A percentile compares a stretch with the other conserved stretches of the same genome.
These are phyloP conservation scores for Chironomus striatipennis DNA, from an alignment of 1,140 invertebrate species.

Conservation along the genomic window DNA sequence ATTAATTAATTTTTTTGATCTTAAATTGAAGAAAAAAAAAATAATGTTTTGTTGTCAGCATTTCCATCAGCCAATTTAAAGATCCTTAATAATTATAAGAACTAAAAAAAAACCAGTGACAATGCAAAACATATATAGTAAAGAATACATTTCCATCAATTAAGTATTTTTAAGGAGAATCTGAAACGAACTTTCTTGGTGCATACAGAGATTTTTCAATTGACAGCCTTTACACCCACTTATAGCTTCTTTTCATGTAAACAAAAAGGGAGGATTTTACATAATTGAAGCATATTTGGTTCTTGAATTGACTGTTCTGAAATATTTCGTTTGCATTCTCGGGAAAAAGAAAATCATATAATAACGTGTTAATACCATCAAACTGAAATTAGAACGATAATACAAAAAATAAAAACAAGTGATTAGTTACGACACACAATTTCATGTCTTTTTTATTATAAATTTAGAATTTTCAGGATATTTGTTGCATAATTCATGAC, in stretches of 20 bases:
- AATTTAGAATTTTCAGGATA: background rate
- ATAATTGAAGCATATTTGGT: background rate
- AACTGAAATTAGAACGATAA: background rate
- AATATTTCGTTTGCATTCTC: background rate
- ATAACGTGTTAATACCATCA: conserved; percentile 21
- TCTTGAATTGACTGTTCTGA: background rate
- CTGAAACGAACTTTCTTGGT: background rate
- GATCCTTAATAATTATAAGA: background rate
- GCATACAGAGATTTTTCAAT: background rate
- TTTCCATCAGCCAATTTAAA: too few relatives aligned
- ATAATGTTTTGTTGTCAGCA: too few relatives aligned
- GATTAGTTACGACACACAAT: conserved; percentile 21
- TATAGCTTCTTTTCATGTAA: background rate
- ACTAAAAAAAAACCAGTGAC: background rate
- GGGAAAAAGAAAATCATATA: too few relatives aligned
- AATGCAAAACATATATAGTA: background rate
- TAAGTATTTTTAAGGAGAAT: conserved; percentile 22
- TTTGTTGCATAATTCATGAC: background rate
- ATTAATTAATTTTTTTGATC: too few relatives aligned
- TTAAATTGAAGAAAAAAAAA: too few relatives aligned
- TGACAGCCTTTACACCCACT: background rate
- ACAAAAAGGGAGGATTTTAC: conserved; percentile 17
- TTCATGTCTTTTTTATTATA: background rate
- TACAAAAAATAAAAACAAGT: conserved; percentile 10
- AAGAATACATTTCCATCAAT: conserved; percentile 10